Base-by-base conservation (phyloP, 2,797 vertebrate species). In the Darevskia mixta region DNA sequence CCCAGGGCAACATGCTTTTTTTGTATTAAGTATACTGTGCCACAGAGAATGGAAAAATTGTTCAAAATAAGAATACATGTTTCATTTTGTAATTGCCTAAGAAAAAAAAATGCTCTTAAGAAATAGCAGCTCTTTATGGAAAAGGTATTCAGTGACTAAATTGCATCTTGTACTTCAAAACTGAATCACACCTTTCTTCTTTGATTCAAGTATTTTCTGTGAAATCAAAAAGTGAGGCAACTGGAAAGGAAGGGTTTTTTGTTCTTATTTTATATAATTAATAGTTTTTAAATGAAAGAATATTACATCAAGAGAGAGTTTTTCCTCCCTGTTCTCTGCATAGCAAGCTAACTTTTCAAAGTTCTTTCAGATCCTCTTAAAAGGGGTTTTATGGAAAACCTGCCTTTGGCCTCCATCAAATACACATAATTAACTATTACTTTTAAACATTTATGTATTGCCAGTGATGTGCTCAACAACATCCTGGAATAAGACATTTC, bases 11-110 rank as follows among this genome's bases (percentile, higher is more conserved):
- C 5, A 49, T 79, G 13, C 79, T 82, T 71, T 94, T 93, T 32
- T 94, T 86, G 82, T 83, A 81, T 86, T 69, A 94, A 91, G 75
- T 86, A 94, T 87, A 93, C 78, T 94, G 1, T 90, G 66, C 80
- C 84, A 95, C 83, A 90, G 2, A 89, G 49, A 8, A 61, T 90
- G 43, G 91, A 76, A 90, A 89, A 85, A 92, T 90, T 94, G 58
- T 93, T 94, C 92, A 92, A 95, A 95, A 92, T 89, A 95, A 95
- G 95, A 91, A 89, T 67, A 87, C 2, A 89, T 89, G 90, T 91
- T 94, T 95, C 87, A 92, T 94, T 94, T 95, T 94, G 88, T 93
- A 95, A 95, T 93, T 94, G 79, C 79, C 81, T 0, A 0, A 94
- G 95, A 94, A 85, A 29, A 35, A 35, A 27, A n/a, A 66, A 32